Base-by-base conservation (phyloP, 64 coral and sea anemone genomes). In the Porites australiensis region DNA sequence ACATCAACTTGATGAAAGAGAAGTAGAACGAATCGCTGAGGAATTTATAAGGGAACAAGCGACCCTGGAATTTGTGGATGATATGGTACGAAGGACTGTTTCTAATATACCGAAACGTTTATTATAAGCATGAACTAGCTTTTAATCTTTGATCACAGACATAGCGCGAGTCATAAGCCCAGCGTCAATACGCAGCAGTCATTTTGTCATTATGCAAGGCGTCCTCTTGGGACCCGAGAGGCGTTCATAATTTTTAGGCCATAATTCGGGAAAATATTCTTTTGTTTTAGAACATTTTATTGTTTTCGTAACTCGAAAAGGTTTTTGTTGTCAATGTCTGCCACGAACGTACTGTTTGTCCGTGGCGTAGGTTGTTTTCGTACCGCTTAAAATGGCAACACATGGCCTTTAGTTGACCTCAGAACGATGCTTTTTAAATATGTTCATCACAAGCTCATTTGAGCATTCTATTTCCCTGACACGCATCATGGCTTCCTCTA, bases 11-110 rank as follows among this genome's bases (percentile, higher is more conserved):
- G 89, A 97, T 60, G 80, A 94, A 13, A 70, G 77, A 13, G 88
- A 97, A 72, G 95, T 97, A 2, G 92, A 97, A 70, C 92, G 92
- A 50, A 94, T 97, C 47, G 88, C 95, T 8, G 82, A 97, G 43
- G 95, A 94, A 48, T 97, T 90, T 43, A 93, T 97, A 50, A 67
- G 88, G 16, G 87, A 97, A 19, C 95, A 97, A 91, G 92, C 95
- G 52, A 97, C 92, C 53, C 49, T 97, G 77, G 95, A 97, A 91
- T 97, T 97, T 88, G 91, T 97, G 13, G 95, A 97, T 69, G 95
- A 97, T 61, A 90, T 94, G 95, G 95, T 97, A 14, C 49, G 93
- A 64, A 73, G 6, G 10, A 49, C 16, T 18, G 14, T 12, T 82
- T 90, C 6, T 16, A 8, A 7, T 19, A 15, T 21, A 50, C 46